A percentile compares a stretch with the other conserved stretches of the same genome.
Conservation (phyloP, 2,797 vertebrate species). For the Lepilemur ruficaudatus region DNA sequence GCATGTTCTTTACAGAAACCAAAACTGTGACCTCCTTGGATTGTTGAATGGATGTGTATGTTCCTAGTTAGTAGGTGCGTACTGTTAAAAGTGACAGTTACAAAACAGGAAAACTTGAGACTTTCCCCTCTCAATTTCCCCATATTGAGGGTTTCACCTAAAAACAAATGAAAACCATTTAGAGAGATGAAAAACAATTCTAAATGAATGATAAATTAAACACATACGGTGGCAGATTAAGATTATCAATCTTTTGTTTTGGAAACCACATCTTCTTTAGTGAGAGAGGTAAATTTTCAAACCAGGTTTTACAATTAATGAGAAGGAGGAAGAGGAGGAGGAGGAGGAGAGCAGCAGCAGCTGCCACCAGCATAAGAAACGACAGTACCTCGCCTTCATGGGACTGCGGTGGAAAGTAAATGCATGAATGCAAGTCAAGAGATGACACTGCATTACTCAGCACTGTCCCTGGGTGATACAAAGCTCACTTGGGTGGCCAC, state of each 20-base stretch:
- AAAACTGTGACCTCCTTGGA: not conserved
- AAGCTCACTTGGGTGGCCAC: not conserved
- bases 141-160: not conserved
- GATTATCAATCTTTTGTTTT: not conserved
- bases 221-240: not conserved
- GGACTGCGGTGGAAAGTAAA: not conserved
- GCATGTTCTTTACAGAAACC: not conserved
- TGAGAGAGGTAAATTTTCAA: conserved; percentile 12
- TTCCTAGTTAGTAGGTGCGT: not conserved
- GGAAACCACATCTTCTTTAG: not conserved
- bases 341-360: not conserved
- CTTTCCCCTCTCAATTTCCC: not conserved
- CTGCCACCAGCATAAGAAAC: not conserved
- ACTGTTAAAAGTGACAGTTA: not conserved
- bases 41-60: not conserved
- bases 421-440: not conserved
- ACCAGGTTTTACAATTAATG: not conserved
- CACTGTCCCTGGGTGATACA: not conserved
- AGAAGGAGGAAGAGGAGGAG: too few species aligned
- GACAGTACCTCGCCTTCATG: not conserved
- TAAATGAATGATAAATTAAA: not conserved
- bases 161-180: conserved; percentile 49
- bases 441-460: not conserved
- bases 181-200: conserved; percentile 15
- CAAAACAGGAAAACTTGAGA: not conserved